A percentile compares a stretch with the other conserved stretches of the same genome.
phyloP scores from a whole-genome alignment of 2,797 vertebrate species.

The Clarias fuscus region DNA sequence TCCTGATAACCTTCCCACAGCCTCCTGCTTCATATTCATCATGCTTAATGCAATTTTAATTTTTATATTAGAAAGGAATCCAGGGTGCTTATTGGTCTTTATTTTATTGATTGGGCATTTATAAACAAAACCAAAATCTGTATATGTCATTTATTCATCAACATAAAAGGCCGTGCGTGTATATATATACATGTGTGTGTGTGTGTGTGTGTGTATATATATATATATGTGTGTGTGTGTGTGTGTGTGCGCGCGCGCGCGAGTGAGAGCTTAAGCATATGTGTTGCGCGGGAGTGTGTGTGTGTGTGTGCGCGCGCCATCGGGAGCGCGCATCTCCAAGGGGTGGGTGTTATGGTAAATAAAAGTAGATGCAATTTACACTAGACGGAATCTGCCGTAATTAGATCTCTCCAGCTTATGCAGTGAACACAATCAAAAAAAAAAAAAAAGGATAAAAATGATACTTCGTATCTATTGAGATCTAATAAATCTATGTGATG shows the following conservation, averaged over 20 bases:
- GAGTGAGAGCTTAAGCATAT: conserved; percentile 39
- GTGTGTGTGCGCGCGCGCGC: conserved; percentile 36
- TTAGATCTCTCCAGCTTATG: neutral
- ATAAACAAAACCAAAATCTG: neutral
- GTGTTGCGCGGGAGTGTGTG: conserved; percentile 34
- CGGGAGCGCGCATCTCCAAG: conserved; percentile 42
- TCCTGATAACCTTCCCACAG: conserved; percentile 36
- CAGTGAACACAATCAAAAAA: neutral
- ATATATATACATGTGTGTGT: neutral
- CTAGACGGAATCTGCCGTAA: neutral
- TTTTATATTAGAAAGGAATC: neutral
- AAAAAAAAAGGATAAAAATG: neutral
- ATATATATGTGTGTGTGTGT: neutral
- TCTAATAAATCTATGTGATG: neutral
- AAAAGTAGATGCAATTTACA: conserved; percentile 12
- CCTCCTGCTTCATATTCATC: conserved; percentile 8
- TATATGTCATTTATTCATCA: neutral
- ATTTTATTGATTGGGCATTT: neutral
- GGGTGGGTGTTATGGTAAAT: conserved; percentile 39
- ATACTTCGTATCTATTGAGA: neutral
- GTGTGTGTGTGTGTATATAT: neutral
- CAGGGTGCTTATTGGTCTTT: neutral
- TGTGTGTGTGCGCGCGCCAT: conserved; percentile 17
- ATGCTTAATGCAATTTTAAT: conserved; percentile 2
- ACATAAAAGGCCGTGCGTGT: neutral